Evolutionary conservation across 1,140 invertebrate species (phyloP), one percentile per base, ranked within the genome.

Genomic region (Neomicropteryx cornuta): DNA sequence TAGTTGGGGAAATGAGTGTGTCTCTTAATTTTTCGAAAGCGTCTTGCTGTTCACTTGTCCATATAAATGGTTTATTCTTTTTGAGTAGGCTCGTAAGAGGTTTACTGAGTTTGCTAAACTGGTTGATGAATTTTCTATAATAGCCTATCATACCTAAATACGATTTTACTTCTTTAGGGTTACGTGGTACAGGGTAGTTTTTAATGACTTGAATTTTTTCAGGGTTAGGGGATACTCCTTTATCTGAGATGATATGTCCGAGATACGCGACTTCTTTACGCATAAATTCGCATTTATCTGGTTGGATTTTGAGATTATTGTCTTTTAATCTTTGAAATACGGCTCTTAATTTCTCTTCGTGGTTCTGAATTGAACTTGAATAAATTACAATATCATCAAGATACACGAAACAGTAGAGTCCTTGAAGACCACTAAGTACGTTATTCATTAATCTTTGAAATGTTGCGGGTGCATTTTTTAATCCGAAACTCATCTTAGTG

Each of bases 231-330:
- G 44, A 44, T 6, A 68, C 52, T 27, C 66, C 61, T 24, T 61
- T 33, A n/a, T 45, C 44, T 8, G 53, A 49, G 14, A 70, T 53
- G 2, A 61, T 40, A 45, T 68, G 62, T 4, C 68, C 67, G 30
- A 71, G 45, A 46, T 67, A 66, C 11, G 48, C 34, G 11, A 66
- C 49, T 55, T 65, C 55, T 23, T 53, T 47, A 44, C 50, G 50
- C 8, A 64, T 39, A 50, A 72, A 71, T 39, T 62, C 49, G 38
- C 63, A 70, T 50, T 71, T 70, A 13, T 55, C 50, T 0, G 57
- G 58, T 48, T 71, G 55, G 16, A 68, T 21, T 48, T 67, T 65
- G 19, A 71, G 44, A 33, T 58, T 58, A 39, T 52, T 30, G 40
- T 54, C 21, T 32, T 49, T 45, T 10, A 71, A 35, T 39, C 46